Evolutionary conservation across 1,140 invertebrate species (phyloP), one percentile per base, ranked within the genome.

Genomic region (Drosophila watanabei): DNA sequence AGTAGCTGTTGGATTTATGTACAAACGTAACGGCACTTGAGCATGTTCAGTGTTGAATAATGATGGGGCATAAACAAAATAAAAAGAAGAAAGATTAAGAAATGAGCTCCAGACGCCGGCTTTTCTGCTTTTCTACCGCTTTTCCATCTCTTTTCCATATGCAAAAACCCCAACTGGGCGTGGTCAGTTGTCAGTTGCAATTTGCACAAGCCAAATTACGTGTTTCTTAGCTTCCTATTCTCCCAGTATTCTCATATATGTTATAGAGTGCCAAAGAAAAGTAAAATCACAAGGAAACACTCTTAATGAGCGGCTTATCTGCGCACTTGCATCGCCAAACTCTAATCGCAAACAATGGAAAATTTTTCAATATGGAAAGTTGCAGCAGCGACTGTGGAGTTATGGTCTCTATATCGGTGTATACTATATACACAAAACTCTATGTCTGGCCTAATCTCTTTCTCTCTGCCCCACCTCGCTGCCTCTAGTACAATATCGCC

Each of bases 11-110:
- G 63, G 71, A 52, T 77, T 80, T 77, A 72, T 80, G 78, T 75
- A 58, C 35, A 56, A 56, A 56, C 54, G 80, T 88, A 88, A 81
- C 78, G 80, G 84, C 80, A 79, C 65, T 76, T 88, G 85, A 79
- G 81, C 81, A 89, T 80, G 49, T 88, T 79, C 69, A 80, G 65
- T 81, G 84, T 88, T 88, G 85, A 88, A 89, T 88, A 88, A 89
- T 88, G 81, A 80, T 69, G 78, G 69, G 60, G 83, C 66, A 79
- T 71, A 75, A 70, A 79, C 52, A 83, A 81, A 54, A 59, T n/a
- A 18, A 35, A 46, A 35, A 11, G 9, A 48, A 16, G 35, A 56
- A 39, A 56, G 9, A 43, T 88, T 88, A 85, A 81, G 65, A 89
- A 88, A 88, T 85, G 78, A 84, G 59, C 75, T 72, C 63, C 37